phyloP scores from a whole-genome alignment of 1,140 invertebrate species.

The Pseudomyrmex cubaensis region DNA sequence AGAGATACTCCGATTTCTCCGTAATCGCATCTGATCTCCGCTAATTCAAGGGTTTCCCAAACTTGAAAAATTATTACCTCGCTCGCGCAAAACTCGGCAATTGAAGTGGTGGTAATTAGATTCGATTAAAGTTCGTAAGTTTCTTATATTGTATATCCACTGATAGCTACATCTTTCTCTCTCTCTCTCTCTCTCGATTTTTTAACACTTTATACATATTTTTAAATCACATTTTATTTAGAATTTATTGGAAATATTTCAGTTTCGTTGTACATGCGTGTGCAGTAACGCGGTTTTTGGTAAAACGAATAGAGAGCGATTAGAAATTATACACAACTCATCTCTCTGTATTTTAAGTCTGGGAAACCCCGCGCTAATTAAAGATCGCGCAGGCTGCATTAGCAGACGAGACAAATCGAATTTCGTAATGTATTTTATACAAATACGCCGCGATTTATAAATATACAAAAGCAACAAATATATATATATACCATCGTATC shows the following conservation, averaged over 20 bases:
- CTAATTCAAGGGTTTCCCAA: slow-evolving; percentile 47
- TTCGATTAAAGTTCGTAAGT: background rate
- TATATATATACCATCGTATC: slow-evolving; percentile 43
- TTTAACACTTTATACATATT: too few relatives aligned
- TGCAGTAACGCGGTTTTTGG: background rate
- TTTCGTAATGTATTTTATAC: slow-evolving; percentile 39
- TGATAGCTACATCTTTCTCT: background rate
- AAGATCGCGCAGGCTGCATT: slow-evolving; percentile 39
- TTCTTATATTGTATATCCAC: background rate
- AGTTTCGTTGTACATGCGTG: slow-evolving; percentile 4
- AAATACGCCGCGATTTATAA: slow-evolving; percentile 67
- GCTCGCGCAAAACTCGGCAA: background rate
- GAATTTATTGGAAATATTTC: background rate
- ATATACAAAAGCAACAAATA: slow-evolving; percentile 73
- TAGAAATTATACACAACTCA: background rate
- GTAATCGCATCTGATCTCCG: slow-evolving; percentile 38
- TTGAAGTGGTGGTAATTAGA: background rate
- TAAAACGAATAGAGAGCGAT: too few relatives aligned
- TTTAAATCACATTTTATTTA: too few relatives aligned
- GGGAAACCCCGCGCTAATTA: slow-evolving; percentile 49
- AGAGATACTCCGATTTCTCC: background rate
- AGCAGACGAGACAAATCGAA: slow-evolving; percentile 37
- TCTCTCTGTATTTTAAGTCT: background rate
- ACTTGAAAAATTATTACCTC: slow-evolving; percentile 13
- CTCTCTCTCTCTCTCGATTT: too few relatives aligned